A percentile compares a stretch with the other conserved stretches of the same genome.
Evolutionary conservation across 2,797 vertebrate genomes (phyloP).

Genomic region (Melanotaenia maccullochi): DNA sequence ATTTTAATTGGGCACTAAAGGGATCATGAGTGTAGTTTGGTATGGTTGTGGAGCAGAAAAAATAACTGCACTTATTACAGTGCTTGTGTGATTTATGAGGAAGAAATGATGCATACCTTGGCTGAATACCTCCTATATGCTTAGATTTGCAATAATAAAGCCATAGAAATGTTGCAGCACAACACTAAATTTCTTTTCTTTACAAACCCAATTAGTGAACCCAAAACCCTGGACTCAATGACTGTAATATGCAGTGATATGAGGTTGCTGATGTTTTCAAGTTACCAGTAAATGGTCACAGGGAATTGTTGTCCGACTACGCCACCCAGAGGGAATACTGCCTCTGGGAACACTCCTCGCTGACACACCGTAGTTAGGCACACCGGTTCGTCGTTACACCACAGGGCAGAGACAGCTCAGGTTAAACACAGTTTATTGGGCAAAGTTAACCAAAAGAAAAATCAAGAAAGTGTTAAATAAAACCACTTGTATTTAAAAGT

Average conservation of each 20-base stretch:
- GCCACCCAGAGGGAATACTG: no score
- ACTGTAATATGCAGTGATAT: neutral
- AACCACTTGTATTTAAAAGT: no score
- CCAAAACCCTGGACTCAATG: slow-evolving; percentile 5
- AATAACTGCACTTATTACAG: slow-evolving; percentile 29
- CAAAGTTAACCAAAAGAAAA: no score
- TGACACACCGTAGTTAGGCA: no score
- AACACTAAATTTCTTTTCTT: neutral
- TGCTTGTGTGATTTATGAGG: slow-evolving; percentile 20
- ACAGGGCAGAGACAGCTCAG: no score
- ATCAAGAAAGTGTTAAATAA: no score
- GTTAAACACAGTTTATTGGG: no score
- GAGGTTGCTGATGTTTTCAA: no score
- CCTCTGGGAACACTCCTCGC: no score
- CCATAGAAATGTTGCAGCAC: neutral
- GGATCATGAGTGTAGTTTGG: slow-evolving; percentile 28
- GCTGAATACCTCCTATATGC: neutral
- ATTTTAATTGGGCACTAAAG: slow-evolving; percentile 37
- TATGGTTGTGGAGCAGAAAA: slow-evolving; percentile 2
- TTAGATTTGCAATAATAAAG: slow-evolving; percentile 12
- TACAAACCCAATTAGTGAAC: slow-evolving; percentile 7
- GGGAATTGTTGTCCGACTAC: no score
- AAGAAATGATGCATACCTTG: slow-evolving; percentile 25
- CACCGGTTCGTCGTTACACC: no score
- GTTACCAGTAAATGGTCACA: no score